phyloP scores from a whole-genome alignment of 2,113 vertebrate species.

The Bucco capensis region DNA sequence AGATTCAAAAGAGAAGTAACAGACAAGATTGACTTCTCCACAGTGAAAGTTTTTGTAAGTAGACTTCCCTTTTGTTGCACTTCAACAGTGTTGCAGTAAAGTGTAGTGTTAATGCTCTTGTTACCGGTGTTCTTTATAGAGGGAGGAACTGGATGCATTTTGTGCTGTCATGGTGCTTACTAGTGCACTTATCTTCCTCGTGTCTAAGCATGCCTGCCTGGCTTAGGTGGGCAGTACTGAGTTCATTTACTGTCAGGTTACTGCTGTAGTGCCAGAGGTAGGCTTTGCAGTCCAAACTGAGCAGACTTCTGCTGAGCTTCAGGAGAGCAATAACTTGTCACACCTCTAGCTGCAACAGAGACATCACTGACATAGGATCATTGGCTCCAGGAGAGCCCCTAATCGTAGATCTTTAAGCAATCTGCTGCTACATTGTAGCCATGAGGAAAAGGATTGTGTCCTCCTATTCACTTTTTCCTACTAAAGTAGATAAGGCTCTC shows the following conservation, averaged over 20 bases:
- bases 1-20: constrained; percentile 66
- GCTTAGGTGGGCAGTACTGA: neutral
- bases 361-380: neutral
- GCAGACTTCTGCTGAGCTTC: neutral
- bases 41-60: constrained; percentile 76
- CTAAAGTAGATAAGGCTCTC: neutral
- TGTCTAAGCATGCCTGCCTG: neutral
- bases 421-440: neutral
- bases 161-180: neutral
- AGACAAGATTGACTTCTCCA: constrained; percentile 64
- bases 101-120: neutral
- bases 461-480: neutral
- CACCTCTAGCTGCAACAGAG: neutral
- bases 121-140: neutral
- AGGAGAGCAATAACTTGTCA: neutral
- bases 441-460: neutral
- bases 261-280: neutral
- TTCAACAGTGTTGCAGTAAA: neutral
- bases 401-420: neutral
- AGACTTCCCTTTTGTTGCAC: neutral
- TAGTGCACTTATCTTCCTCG: neutral
- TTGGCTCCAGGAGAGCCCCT: neutral
- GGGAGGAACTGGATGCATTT: neutral
- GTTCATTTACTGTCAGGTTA: neutral
- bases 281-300: neutral